Base-by-base conservation (phyloP, 2,113 vertebrate genomes). In the Odobenus rosmarus region DNA sequence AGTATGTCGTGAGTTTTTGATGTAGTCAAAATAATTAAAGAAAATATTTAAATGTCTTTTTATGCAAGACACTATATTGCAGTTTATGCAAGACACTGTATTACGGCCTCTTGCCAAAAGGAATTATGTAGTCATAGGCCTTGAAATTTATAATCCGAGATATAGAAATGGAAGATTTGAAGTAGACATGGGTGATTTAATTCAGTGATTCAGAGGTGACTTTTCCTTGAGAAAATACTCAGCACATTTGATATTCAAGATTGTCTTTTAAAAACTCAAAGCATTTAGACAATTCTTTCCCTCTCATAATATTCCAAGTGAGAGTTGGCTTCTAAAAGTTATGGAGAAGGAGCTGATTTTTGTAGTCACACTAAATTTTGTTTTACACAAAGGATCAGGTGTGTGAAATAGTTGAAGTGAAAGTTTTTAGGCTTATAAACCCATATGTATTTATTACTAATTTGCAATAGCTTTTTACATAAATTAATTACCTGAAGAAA, bases 31-130 rank as follows among this genome's bases (percentile, higher is more conserved):
- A 67, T 33, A 67, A 90, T 88, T 93, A 83, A 93, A 93, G 33
- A 84, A 90, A 90, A 86, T 59, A 76, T 85, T 90, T 81, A 96
- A 90, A 28, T 61, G 26, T 88, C 51, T 79, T 69, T 57, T 90
- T 74, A 11, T 46, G 46, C 9, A 85, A 55, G 72, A 55, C 4
- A 13, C 12, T 80, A 5, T 49, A 71, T 31, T 77, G 72, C 3
- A 7, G 42, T 57, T 94, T 79, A 10, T 33, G 49, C 7, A 86
- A 57, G 64, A 55, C 7, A 18, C 18, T 72, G 6, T 57, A 61
- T 36, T 79, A 74, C 77, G 11, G 9, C 59, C 5, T 18, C 49
- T 80, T 80, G 24, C 3, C n/a, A 64, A 71, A 87, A 85, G 49
- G 23, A 96, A 88, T 82, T 69, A 55, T 57, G 14, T 46, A 26